phyloP scores from a whole-genome alignment of 2,113 vertebrate species.

The Andinoacara biseriatus region DNA sequence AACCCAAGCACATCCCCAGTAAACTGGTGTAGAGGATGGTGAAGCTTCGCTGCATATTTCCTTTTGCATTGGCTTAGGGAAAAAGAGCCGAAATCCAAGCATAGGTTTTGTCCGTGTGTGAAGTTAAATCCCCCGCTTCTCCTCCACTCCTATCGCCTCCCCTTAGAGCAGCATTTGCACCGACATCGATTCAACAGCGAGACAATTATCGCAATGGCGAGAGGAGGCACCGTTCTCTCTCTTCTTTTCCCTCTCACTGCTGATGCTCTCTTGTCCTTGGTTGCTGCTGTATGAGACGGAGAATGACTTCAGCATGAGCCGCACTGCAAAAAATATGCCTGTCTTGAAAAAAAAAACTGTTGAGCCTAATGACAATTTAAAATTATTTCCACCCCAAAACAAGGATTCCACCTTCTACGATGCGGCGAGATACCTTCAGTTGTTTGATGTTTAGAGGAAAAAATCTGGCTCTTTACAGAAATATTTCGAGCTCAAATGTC shows the following conservation, averaged over 20 bases:
- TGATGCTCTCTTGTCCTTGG: conserved; percentile 72
- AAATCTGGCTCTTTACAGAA: not conserved
- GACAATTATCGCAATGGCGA: conserved; percentile 66
- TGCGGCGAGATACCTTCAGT: not conserved
- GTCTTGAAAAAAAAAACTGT: conserved; percentile 24
- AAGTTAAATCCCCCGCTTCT: conserved; percentile 60
- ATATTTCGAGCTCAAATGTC: not conserved
- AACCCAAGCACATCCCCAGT: conserved; percentile 96
- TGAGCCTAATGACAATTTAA: not conserved
- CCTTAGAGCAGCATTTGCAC: conserved; percentile 43
- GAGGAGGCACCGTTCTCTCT: conserved; percentile 64
- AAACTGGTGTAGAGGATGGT: conserved; percentile 97
- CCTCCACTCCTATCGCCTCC: conserved; percentile 47
- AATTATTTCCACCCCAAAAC: not conserved
- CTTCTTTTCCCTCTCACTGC: conserved; percentile 55
- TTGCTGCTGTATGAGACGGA: conserved; percentile 67
- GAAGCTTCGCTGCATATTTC: conserved; percentile 99
- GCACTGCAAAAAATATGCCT: conserved; percentile 59
- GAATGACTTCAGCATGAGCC: conserved; percentile 61
- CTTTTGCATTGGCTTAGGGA: conserved; percentile 98
- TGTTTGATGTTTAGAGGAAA: not conserved
- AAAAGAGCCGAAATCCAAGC: conserved; percentile 90
- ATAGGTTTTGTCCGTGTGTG: conserved; percentile 86
- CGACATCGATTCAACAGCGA: conserved; percentile 58
- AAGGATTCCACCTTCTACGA: not conserved